These are phyloP conservation scores for Oceanites oceanicus DNA, from an alignment of 2,113 vertebrate species.

Conservation along the genomic window DNA sequence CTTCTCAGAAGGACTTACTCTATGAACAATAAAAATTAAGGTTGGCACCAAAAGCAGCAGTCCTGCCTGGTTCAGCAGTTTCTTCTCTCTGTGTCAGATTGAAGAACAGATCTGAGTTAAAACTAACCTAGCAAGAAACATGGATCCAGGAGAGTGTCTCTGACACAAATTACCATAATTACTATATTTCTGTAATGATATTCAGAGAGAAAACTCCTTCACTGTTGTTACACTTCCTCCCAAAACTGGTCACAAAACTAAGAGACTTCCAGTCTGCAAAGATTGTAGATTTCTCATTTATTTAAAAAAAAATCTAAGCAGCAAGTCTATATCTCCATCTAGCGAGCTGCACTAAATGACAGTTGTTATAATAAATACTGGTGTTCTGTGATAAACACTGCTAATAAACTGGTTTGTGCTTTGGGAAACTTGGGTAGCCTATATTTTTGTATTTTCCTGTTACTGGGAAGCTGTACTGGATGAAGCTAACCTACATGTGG, in stretches of 20 bases:
- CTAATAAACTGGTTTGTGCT: neutral
- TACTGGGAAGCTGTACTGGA: neutral
- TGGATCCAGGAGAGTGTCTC: neutral
- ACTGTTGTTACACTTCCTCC: neutral
- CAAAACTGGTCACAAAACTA: neutral
- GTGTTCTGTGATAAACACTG: neutral
- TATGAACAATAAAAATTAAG: neutral
- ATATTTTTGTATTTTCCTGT: neutral
- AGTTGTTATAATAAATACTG: neutral
- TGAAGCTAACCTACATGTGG: neutral
- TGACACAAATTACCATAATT: neutral
- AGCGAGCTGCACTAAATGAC: neutral
- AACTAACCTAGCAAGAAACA: neutral
- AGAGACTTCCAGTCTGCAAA: neutral
- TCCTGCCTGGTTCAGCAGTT: neutral
- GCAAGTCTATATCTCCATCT: neutral
- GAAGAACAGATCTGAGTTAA: neutral
- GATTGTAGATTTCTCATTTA: neutral
- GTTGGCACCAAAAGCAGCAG: neutral
- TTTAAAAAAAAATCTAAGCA: neutral
- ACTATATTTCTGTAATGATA: neutral
- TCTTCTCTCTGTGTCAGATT: neutral
- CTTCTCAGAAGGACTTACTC: neutral
- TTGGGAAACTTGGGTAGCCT: neutral
- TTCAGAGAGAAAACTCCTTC: neutral